phyloP scores from a whole-genome alignment of 2,797 vertebrate species.

The Arctocebus calabarensis region DNA sequence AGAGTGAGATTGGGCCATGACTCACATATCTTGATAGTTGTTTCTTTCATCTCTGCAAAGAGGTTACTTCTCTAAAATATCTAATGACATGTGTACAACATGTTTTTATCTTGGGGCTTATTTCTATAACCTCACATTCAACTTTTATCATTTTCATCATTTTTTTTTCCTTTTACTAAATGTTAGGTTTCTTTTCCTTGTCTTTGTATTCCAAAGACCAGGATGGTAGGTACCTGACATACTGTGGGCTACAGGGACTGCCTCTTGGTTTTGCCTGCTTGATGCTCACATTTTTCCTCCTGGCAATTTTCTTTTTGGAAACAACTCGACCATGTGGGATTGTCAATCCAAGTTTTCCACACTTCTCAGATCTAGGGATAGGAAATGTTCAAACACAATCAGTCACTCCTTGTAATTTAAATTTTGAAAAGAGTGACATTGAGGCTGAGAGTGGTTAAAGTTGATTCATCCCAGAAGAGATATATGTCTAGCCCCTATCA shows the following conservation, averaged over 20 bases:
- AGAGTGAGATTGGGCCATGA: neutral
- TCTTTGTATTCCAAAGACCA: neutral
- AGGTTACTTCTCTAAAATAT: neutral
- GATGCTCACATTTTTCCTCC: neutral
- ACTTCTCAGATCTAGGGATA: neutral
- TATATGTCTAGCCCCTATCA: neutral
- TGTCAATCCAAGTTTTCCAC: neutral
- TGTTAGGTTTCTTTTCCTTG: neutral
- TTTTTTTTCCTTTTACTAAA: neutral
- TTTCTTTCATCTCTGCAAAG: neutral
- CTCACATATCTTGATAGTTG: neutral
- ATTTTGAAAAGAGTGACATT: neutral
- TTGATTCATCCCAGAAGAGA: neutral
- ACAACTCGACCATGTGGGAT: neutral
- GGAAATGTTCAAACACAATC: neutral
- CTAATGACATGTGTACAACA: neutral
- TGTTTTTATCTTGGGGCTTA: neutral
- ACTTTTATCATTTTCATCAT: neutral
- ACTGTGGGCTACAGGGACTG: neutral
- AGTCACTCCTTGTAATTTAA: neutral
- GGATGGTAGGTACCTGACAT: neutral
- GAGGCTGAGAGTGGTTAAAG: neutral
- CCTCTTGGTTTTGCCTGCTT: neutral
- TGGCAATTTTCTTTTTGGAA: neutral
- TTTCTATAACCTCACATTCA: constrained; percentile 8